phyloP scores from a whole-genome alignment of 2,797 vertebrate genomes.

The Eremophila alpestris region DNA sequence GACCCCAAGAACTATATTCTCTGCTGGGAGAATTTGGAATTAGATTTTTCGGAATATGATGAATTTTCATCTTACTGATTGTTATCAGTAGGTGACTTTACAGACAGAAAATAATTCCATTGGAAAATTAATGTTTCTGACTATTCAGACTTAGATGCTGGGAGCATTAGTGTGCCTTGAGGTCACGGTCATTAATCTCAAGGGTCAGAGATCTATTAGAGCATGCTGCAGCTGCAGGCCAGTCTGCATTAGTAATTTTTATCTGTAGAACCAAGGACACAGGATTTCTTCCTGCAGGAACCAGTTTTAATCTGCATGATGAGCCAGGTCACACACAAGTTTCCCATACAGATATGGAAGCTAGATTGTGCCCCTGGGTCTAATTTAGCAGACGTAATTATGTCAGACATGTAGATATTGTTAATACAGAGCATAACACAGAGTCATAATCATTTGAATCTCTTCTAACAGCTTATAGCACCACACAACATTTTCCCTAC shows the following conservation, averaged over 20 bases:
- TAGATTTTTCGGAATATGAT: background rate
- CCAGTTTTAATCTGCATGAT: background rate
- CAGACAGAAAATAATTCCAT: background rate
- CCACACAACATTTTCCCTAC: background rate
- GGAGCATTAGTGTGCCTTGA: background rate
- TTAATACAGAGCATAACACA: background rate
- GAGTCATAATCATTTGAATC: background rate
- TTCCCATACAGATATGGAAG: background rate
- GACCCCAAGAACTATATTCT: background rate
- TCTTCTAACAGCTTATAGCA: background rate
- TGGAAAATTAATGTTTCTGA: background rate
- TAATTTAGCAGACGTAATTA: background rate
- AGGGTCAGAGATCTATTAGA: background rate
- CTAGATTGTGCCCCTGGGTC: background rate
- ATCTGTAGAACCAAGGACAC: background rate
- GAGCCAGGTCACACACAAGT: background rate
- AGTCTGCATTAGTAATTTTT: background rate
- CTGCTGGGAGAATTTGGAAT: background rate
- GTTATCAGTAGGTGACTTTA: background rate
- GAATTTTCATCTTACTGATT: background rate
- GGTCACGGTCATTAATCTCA: background rate
- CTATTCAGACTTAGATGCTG: background rate
- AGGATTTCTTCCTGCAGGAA: background rate
- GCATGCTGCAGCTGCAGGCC: background rate
- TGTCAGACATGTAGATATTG: background rate